These are phyloP conservation scores for Rhombomys opimus DNA, from an alignment of 2,113 vertebrate species.

Conservation along the genomic window DNA sequence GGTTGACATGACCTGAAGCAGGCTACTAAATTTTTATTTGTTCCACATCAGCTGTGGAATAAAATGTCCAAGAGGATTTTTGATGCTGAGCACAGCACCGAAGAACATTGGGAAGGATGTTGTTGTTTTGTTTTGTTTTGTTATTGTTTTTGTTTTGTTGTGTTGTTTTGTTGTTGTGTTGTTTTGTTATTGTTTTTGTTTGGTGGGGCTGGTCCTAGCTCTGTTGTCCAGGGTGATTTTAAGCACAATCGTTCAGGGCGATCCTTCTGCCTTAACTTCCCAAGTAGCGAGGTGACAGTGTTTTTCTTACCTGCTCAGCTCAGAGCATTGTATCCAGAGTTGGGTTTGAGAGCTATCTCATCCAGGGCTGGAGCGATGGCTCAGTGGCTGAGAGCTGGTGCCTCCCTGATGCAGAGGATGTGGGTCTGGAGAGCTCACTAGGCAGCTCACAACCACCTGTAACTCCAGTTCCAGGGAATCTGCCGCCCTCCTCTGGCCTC, in stretches of 20 bases:
- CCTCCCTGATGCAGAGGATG: not conserved
- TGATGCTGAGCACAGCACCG: not conserved
- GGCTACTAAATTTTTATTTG: slow-evolving; percentile 10
- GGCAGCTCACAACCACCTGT: not conserved
- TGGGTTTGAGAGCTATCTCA: not conserved
- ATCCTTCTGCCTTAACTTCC: not conserved
- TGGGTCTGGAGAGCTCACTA: not conserved
- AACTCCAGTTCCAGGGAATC: not conserved
- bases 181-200: not conserved
- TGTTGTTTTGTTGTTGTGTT: not conserved
- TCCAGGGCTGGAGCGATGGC: not conserved
- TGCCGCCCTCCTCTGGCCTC: not conserved
- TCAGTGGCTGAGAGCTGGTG: not conserved
- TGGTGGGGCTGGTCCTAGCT: not conserved
- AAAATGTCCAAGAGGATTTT: not conserved
- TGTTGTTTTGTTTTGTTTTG: not conserved
- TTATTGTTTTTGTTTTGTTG: not conserved
- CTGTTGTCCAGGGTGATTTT: not conserved
- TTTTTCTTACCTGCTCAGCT: not conserved
- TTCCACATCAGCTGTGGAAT: not conserved
- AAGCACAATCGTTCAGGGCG: not conserved
- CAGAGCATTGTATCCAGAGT: not conserved
- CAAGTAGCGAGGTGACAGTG: not conserved
- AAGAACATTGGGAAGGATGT: not conserved
- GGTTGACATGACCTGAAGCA: slow-evolving; percentile 62